These are phyloP conservation scores for Scolopax rusticola DNA, from an alignment of 2,797 vertebrate species.

Conservation along the genomic window DNA sequence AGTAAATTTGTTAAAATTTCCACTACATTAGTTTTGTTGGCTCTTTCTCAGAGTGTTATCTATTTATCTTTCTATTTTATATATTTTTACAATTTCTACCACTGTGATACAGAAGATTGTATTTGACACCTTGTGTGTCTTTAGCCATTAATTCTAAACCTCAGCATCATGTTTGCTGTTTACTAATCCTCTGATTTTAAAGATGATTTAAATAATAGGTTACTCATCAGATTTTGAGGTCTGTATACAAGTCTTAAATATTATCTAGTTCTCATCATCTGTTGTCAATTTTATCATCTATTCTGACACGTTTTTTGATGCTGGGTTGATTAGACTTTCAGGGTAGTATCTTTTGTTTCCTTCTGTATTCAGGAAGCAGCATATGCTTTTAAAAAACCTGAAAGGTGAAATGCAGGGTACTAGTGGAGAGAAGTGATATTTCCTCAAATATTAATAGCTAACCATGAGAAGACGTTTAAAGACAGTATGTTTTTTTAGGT, in stretches of 20 bases:
- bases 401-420: not conserved
- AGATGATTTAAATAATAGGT: not conserved
- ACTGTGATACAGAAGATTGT: not conserved
- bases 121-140: not conserved
- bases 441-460: not conserved
- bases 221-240: not conserved
- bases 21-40: not conserved
- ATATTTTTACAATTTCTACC: not conserved
- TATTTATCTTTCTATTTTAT: not conserved
- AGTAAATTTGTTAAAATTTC: not conserved
- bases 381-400: not conserved
- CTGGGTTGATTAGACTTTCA: not conserved
- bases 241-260: not conserved
- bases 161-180: not conserved
- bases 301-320: not conserved
- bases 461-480: not conserved
- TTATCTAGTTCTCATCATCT: not conserved
- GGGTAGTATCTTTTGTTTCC: not conserved
- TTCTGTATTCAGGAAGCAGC: not conserved
- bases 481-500: not conserved
- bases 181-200: not conserved
- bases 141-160: not conserved
- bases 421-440: not conserved
- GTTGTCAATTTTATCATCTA: not conserved
- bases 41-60: not conserved